A percentile compares a stretch with the other conserved stretches of the same genome.
Evolutionary conservation across 2,797 vertebrate genomes (phyloP).

Genomic region (Chiloscyllium punctatum): DNA sequence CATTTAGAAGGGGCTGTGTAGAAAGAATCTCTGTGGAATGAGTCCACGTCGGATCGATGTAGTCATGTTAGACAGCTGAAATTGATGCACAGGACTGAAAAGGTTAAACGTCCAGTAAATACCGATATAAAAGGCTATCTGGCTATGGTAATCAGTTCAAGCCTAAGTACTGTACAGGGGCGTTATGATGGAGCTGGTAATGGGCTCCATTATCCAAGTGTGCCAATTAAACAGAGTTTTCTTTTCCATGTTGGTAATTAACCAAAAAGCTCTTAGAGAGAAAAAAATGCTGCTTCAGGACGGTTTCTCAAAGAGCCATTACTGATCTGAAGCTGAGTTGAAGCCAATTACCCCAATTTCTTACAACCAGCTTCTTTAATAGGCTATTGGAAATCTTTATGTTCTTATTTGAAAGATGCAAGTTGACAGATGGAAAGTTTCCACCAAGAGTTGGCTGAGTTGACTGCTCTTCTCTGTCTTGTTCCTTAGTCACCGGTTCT

Average conservation of each 20-base stretch:
- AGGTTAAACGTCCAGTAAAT: slow-evolving; percentile 15
- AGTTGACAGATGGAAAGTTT: slow-evolving; percentile 5
- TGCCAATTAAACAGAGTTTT: slow-evolving; percentile 37
- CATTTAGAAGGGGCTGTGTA: too few relatives aligned
- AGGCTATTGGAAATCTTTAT: slow-evolving; percentile 36
- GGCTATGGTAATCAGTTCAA: slow-evolving; percentile 17
- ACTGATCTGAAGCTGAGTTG: slow-evolving; percentile 16
- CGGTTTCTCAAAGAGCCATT: slow-evolving; percentile 30
- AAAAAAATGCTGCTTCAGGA: slow-evolving; percentile 35
- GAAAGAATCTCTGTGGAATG: neutral
- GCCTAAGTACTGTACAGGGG: slow-evolving; percentile 16
- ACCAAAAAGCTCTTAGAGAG: slow-evolving; percentile 37
- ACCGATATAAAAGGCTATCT: slow-evolving; percentile 10
- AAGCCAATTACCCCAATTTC: slow-evolving; percentile 37
- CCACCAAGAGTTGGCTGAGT: neutral
- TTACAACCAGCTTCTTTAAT: slow-evolving; percentile 32
- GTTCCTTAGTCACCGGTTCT: neutral
- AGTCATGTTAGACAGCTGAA: neutral
- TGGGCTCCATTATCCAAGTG: slow-evolving; percentile 33
- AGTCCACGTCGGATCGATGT: neutral
- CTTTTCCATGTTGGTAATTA: slow-evolving; percentile 35
- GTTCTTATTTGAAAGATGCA: neutral
- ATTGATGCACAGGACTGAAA: neutral
- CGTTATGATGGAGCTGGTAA: slow-evolving; percentile 33
- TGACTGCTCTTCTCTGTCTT: neutral